phyloP scores from a whole-genome alignment of 2,888 invertebrate species.

The Andrena bucephala region DNA sequence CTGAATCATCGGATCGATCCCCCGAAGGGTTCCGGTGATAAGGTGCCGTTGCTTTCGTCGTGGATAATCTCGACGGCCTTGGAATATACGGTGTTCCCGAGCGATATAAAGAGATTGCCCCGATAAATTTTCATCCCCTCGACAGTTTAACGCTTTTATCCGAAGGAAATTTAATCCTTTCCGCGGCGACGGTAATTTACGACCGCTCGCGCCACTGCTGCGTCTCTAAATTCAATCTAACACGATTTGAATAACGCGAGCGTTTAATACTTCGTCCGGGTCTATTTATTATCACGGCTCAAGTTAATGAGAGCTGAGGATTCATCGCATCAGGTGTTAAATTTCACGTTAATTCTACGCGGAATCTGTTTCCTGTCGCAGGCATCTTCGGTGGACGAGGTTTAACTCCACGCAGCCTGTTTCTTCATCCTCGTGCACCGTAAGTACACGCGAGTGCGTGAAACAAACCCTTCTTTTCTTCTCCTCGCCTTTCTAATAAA shows the following conservation, averaged over 20 bases:
- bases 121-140: constrained; percentile 1
- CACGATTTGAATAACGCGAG: background rate
- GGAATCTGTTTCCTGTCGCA: background rate
- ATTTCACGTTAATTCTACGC: background rate
- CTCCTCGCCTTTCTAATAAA: background rate
- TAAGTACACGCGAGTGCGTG: background rate
- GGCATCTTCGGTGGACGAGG: background rate
- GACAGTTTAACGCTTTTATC: background rate
- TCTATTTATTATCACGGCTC: background rate
- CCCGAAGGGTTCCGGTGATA: constrained; percentile 16
- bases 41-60: constrained; percentile 36
- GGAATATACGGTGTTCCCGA: background rate
- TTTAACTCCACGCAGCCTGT: background rate
- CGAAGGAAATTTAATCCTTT: constrained; percentile 13
- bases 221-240: background rate
- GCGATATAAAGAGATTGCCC: constrained; percentile 1
- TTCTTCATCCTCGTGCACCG: background rate
- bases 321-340: background rate
- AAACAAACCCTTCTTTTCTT: background rate
- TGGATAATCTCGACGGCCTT: constrained; percentile 4
- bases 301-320: background rate
- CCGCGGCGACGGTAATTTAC: background rate
- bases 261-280: background rate
- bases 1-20: constrained; percentile 14
- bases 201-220: background rate